Evolutionary conservation across 2,888 invertebrate genomes (phyloP), one percentile per base, ranked within the genome.

Genomic region (Copidosoma aretas): DNA sequence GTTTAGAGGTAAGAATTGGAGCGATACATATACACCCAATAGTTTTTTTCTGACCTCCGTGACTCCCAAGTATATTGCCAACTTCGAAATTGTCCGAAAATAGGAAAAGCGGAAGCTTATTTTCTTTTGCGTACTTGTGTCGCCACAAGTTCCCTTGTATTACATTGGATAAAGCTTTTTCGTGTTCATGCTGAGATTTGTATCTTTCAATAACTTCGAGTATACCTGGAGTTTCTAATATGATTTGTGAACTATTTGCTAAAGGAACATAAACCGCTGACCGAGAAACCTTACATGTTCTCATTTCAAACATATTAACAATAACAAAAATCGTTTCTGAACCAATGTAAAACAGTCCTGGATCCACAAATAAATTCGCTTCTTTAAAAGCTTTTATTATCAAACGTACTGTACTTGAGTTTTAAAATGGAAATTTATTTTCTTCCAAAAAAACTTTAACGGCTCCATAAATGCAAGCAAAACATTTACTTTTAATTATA

Each of bases 11-110:
- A 49, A 56, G 5, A 10, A 15, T 25, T 1, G 12, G 14, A 56
- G 15, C 14, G 56, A 56, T 25, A 62, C n/a, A 32, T 52, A 41
- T 53, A 53, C 24, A 22, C 46, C 46, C 21, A 39, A 21, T 49
- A 60, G 41, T 32, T 49, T 60, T 59, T 46, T 60, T 1, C 41
- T 60, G 41, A 14, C 60, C 60, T n/a, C 5, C 2, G 5, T 60
- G 56, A 32, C 56, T 56, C 15, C 56, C 56, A 8, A 56, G 17
- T 12, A 4, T 19, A 25, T 14, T n/a, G 10, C 56, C 56, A 14
- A 22, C 21, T 32, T 56, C 32, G 56, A 56, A 56, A 4, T 56
- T 25, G 25, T 56, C 56, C 3, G 8, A 32, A 32, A 32, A 32
- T 32, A 53, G 21, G 1, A 53, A 1, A 3, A 22, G 53, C 14